A percentile compares a stretch with the other conserved stretches of the same genome.
phyloP scores from a whole-genome alignment of 2,113 vertebrate species.

The Leucosticte australis region DNA sequence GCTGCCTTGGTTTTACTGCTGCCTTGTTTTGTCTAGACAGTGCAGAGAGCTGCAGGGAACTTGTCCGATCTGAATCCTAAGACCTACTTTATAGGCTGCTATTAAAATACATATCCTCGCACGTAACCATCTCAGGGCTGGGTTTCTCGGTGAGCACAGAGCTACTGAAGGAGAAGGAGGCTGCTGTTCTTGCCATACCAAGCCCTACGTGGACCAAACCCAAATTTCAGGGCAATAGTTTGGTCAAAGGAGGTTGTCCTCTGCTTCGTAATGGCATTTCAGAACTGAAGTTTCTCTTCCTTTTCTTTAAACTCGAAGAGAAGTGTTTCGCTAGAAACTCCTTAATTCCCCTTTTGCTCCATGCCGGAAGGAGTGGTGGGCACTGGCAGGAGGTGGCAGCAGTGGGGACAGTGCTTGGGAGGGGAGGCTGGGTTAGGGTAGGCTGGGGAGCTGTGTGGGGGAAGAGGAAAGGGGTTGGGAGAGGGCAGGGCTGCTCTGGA shows the following conservation, averaged over 20 bases:
- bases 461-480: not conserved
- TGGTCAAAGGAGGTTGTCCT: not conserved
- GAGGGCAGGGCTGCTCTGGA: not conserved
- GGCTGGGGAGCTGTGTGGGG: not conserved
- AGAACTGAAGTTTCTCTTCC: conserved; percentile 55
- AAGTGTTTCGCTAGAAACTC: conserved; percentile 55
- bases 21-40: conserved; percentile 82
- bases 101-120: conserved; percentile 36
- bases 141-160: not conserved
- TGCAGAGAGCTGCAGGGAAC: conserved; percentile 61
- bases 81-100: conserved; percentile 55
- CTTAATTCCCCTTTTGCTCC: conserved; percentile 47
- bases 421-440: not conserved
- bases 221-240: not conserved
- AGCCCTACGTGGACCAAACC: accelerated
- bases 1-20: conserved; percentile 72
- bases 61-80: conserved; percentile 66
- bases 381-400: not conserved
- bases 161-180: not conserved
- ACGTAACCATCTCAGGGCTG: conserved; percentile 12
- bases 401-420: accelerated
- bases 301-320: conserved; percentile 23
- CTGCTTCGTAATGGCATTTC: not conserved
- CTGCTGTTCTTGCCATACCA: not conserved
- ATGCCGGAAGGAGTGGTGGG: not conserved